Evolutionary conservation across 2,113 vertebrate genomes (phyloP), one percentile per base, ranked within the genome.

Genomic region (Syngnathus scovelli): DNA sequence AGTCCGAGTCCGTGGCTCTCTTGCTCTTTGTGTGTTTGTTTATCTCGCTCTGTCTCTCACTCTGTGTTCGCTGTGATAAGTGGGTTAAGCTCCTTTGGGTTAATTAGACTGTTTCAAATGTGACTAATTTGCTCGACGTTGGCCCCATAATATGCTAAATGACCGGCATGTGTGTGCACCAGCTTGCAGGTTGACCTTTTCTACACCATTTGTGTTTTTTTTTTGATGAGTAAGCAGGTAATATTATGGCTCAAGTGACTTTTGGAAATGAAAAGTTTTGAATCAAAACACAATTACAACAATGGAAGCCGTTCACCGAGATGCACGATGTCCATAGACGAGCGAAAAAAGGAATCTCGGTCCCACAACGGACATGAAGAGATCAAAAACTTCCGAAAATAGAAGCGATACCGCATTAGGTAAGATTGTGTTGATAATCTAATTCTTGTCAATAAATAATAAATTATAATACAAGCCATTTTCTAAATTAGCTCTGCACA

Each of bases 41-140:
- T 85, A 83, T 85, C 27, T 74, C 80, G 63, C 16, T 85, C 75
- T 84, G 68, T 75, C 80, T 78, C 69, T 72, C 56, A 48, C 78
- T 72, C 65, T 92, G 83, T 90, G 86, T 81, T 87, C 78, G 76
- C 83, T 86, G 71, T 80, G 89, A 87, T 90, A 91, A 92, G 86
- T 90, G 70, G 44, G 23, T 86, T 90, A 90, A 89, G 80, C 83
- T 90, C 81, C 83, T 83, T 84, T 92, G 88, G 91, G 86, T 90
- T 93, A 92, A 93, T 93, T 90, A 90, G 62, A 87, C 83, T 85
- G 85, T 93, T 92, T 93, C 77, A 90, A 78, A 92, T 64, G 65
- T 92, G 89, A 86, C 83, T 90, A 84, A 91, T 90, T 92, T 90
- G 84, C 87, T 87, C 91, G 83, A 85, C 82, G 72, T 66, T 41